Conservation (phyloP, 1,140 invertebrate genomes). For the Lineus longissimus region DNA sequence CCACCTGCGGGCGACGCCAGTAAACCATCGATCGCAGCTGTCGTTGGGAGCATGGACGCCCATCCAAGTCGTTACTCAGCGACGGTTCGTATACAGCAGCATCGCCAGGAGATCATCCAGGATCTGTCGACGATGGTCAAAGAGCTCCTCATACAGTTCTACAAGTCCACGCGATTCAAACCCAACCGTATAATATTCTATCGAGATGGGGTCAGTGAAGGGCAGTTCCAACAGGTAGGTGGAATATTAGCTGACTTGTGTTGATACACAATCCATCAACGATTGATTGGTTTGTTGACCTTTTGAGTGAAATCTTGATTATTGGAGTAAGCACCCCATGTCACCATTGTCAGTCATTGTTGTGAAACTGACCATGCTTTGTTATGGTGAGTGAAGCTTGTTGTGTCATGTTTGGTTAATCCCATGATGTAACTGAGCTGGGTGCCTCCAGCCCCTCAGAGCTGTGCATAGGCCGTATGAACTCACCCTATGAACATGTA, state of each 20-base stretch:
- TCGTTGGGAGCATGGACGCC: slow-evolving; percentile 99
- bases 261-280: too few relatives aligned
- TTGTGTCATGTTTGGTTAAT: too few relatives aligned
- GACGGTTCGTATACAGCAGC: slow-evolving; percentile 97
- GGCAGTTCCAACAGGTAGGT: slow-evolving; percentile 67
- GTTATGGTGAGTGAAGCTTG: too few relatives aligned
- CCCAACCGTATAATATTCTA: slow-evolving; percentile 97
- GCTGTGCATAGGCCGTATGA: too few relatives aligned
- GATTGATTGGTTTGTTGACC: too few relatives aligned
- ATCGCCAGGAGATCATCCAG: slow-evolving; percentile 93
- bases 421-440: too few relatives aligned
- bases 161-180: slow-evolving; percentile 85
- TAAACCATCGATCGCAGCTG: slow-evolving; percentile 97
- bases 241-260: neutral
- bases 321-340: too few relatives aligned
- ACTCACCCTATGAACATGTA: too few relatives aligned
- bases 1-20: slow-evolving; percentile 98
- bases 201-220: slow-evolving; percentile 94
- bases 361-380: too few relatives aligned
- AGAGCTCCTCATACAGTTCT: slow-evolving; percentile 92
- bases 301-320: too few relatives aligned
- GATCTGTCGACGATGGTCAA: slow-evolving; percentile 97
- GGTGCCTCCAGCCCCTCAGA: too few relatives aligned
- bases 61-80: slow-evolving; percentile 98
- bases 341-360: too few relatives aligned